Evolutionary conservation across 1,140 invertebrate genomes (phyloP).

Genomic region (Halictus rubicundus): DNA sequence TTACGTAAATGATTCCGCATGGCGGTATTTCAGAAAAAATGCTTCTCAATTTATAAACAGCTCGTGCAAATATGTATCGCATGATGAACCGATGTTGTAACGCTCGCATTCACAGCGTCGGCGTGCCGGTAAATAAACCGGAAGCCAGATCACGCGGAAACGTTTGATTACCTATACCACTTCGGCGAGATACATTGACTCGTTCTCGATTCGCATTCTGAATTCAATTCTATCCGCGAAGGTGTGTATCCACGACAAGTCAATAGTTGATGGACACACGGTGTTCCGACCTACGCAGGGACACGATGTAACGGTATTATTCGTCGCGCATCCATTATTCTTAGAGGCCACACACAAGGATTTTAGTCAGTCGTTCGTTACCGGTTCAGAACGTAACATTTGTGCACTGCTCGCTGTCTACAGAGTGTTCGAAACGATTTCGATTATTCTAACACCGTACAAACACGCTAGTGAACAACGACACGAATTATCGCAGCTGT

Average conservation of each 20-base stretch:
- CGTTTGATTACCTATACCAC: conserved; percentile 3
- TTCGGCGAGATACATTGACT: neutral
- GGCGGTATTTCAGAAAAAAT: too few relatives aligned
- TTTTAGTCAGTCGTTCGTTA: neutral
- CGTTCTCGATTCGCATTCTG: conserved; percentile 33
- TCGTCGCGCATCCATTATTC: neutral
- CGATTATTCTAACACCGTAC: too few relatives aligned
- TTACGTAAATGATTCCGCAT: too few relatives aligned
- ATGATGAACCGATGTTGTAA: too few relatives aligned
- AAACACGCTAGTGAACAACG: too few relatives aligned
- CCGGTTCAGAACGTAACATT: neutral
- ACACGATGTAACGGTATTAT: neutral
- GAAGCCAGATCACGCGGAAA: neutral
- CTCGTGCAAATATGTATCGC: too few relatives aligned
- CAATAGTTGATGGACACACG: conserved; percentile 8
- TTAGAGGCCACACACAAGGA: neutral
- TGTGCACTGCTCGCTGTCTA: neutral
- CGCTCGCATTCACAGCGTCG: too few relatives aligned
- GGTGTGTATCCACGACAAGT: neutral
- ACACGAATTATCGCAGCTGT: too few relatives aligned
- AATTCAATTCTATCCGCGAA: conserved; percentile 17
- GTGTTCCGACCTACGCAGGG: too few relatives aligned
- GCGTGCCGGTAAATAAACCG: neutral
- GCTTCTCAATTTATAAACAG: too few relatives aligned
- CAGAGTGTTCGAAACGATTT: too few relatives aligned